Evolutionary conservation across 2,113 vertebrate genomes (phyloP).

Genomic region (Leucoraja erinaceus): DNA sequence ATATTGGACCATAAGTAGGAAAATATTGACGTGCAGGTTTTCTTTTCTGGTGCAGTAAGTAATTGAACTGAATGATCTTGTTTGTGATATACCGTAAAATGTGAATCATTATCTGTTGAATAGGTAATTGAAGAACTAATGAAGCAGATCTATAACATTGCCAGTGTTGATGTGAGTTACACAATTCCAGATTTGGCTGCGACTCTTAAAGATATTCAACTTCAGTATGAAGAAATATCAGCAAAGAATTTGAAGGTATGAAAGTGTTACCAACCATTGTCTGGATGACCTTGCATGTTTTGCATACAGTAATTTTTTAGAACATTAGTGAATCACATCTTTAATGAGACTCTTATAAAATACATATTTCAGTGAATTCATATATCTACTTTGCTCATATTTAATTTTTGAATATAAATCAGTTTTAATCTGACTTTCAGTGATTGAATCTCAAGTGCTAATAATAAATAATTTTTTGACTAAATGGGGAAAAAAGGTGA

Average conservation of each 20-base stretch:
- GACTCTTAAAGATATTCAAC: conserved; percentile 72
- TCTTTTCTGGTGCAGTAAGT: neutral
- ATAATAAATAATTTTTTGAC: neutral
- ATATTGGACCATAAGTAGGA: neutral
- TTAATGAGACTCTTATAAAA: neutral
- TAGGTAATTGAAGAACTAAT: conserved; percentile 65
- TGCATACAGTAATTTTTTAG: too few relatives aligned
- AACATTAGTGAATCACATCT: neutral
- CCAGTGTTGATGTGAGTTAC: conserved; percentile 50
- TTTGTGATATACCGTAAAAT: neutral
- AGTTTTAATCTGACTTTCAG: neutral
- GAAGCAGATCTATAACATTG: conserved; percentile 60
- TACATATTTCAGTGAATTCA: too few relatives aligned
- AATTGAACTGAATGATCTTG: neutral
- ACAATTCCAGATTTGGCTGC: conserved; percentile 57
- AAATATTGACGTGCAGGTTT: conserved; percentile 14
- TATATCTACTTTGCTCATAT: too few relatives aligned
- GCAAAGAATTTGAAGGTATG: conserved; percentile 75
- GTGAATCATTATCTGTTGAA: conserved; percentile 44
- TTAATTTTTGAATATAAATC: neutral
- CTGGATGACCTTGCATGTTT: neutral
- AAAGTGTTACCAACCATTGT: neutral
- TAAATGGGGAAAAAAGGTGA: neutral
- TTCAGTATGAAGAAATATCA: conserved; percentile 63
- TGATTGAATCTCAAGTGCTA: neutral